phyloP scores from a whole-genome alignment of 2,888 invertebrate genomes.

The Drosophila kanekoi region DNA sequence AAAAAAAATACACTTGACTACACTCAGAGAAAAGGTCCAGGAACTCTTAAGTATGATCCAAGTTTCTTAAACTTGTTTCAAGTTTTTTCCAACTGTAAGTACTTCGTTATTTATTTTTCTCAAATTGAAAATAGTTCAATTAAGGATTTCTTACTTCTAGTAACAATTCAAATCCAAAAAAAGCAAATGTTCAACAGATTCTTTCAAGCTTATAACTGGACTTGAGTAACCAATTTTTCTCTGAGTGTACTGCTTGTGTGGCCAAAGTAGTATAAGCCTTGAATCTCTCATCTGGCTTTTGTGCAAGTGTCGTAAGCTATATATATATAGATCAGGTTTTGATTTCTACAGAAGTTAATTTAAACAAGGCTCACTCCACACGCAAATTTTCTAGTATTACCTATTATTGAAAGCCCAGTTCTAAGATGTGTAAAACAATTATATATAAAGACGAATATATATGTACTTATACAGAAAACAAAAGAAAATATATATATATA shows the following conservation, averaged over 20 bases:
- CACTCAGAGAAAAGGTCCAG: constrained; percentile 4
- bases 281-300: constrained; percentile 27
- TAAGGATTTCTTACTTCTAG: too few relatives aligned
- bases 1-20: background rate
- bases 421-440: constrained; percentile 65
- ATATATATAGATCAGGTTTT: constrained; percentile 9
- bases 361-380: constrained; percentile 38
- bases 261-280: constrained; percentile 52
- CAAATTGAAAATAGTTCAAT: too few relatives aligned
- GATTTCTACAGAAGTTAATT: constrained; percentile 32
- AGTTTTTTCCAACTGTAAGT: too few relatives aligned
- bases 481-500: constrained; percentile 37
- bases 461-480: constrained; percentile 48
- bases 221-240: constrained; percentile 4
- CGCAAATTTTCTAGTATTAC: constrained; percentile 62
- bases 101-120: too few relatives aligned
- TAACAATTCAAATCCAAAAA: too few relatives aligned
- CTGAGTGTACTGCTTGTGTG: constrained; percentile 25
- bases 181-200: too few relatives aligned
- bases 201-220: too few relatives aligned
- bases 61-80: too few relatives aligned
- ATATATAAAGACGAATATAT: constrained; percentile 56
- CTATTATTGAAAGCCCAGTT: constrained; percentile 46
- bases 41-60: background rate
- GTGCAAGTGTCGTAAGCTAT: constrained; percentile 16